Evolutionary conservation across 2,113 vertebrate species (phyloP).

Genomic region (Gavia stellata): DNA sequence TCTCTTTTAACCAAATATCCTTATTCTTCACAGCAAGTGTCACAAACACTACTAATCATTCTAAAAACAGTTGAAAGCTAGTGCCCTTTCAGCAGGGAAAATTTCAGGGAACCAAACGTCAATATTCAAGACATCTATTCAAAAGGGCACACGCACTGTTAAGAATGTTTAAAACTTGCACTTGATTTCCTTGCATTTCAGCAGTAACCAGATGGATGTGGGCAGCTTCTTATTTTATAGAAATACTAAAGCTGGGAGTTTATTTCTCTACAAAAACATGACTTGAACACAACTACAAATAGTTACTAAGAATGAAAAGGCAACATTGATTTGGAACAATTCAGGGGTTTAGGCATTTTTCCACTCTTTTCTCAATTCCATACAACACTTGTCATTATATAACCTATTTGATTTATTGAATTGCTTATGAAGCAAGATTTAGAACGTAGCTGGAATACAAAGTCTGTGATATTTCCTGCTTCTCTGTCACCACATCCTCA

Average conservation of each 20-base stretch:
- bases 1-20: background rate
- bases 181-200: background rate
- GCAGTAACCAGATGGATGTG: background rate
- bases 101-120: background rate
- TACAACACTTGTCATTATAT: background rate
- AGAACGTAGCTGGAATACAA: background rate
- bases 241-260: background rate
- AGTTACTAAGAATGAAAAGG: background rate
- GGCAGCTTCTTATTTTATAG: background rate
- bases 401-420: constrained; percentile 13
- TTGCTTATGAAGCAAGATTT: constrained; percentile 8
- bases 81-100: background rate
- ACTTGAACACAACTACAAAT: background rate
- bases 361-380: background rate
- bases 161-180: background rate
- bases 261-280: background rate
- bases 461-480: constrained; percentile 10
- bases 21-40: background rate
- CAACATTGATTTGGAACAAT: background rate
- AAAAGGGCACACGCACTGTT: background rate
- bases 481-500: constrained; percentile 31
- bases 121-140: background rate
- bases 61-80: background rate
- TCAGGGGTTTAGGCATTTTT: background rate
- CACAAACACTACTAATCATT: background rate